A percentile compares a stretch with the other conserved stretches of the same genome.
phyloP scores from a whole-genome alignment of 2,113 vertebrate species.

The Passer montanus region DNA sequence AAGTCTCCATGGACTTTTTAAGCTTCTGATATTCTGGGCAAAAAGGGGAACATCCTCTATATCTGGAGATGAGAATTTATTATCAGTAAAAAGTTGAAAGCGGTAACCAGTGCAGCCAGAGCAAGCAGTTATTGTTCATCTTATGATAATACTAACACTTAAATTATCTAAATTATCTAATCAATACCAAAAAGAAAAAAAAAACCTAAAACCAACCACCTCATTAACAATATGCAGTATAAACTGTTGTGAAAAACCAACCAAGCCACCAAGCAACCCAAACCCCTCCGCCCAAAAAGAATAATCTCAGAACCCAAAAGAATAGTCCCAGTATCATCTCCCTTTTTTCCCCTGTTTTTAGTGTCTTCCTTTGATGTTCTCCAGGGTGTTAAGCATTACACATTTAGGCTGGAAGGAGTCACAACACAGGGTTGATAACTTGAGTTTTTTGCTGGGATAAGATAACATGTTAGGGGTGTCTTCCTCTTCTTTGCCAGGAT shows the following conservation, averaged over 20 bases:
- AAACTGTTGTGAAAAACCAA: neutral
- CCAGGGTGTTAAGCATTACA: neutral
- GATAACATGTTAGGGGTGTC: fast-evolving
- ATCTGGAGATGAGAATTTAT: neutral
- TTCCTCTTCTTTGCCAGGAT: neutral
- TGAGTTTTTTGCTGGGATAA: neutral
- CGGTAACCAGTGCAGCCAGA: neutral
- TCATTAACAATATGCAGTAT: neutral
- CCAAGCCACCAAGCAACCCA: neutral
- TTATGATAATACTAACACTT: neutral
- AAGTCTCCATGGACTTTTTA: neutral
- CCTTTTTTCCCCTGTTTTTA: neutral
- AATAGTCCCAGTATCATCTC: neutral
- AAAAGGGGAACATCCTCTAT: neutral
- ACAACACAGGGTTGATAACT: neutral
- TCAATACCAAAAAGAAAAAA: neutral
- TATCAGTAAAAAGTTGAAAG: neutral
- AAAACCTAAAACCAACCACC: no score
- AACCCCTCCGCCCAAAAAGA: no score
- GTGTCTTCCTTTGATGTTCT: neutral
- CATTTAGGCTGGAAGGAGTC: neutral
- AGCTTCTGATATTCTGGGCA: neutral
- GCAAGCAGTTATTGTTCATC: neutral
- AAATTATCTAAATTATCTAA: neutral
- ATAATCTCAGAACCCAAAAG: neutral